Percentiles rank a stretch among this genome's conserved stretches.
Conservation (phyloP, 2,797 vertebrate species). For the Lycodopsis pacificus region DNA sequence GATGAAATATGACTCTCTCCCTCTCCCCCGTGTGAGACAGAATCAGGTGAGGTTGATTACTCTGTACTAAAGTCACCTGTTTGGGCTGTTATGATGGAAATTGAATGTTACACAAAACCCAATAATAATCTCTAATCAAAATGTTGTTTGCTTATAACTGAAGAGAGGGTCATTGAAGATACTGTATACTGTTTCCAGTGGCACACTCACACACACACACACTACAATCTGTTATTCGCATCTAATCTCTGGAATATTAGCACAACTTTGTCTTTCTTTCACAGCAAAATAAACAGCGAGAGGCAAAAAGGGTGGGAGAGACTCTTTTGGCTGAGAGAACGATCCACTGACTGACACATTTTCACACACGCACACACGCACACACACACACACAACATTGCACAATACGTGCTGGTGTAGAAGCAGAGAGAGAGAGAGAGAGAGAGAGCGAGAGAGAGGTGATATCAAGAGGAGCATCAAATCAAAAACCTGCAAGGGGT, state of each 20-base stretch:
- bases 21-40: background rate
- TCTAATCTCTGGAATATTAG: conserved; percentile 10
- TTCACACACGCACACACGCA: conserved; percentile 6
- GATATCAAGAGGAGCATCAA: background rate
- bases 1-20: background rate
- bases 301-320: conserved; percentile 12
- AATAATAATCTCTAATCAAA: background rate
- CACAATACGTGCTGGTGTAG: background rate
- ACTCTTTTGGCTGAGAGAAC: conserved; percentile 1
- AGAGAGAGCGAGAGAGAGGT: no score
- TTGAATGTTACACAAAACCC: conserved; percentile 1
- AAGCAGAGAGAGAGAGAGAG: background rate
- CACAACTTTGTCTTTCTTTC: conserved; percentile 38
- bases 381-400: conserved; percentile 12
- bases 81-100: background rate
- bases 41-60: background rate
- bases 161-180: background rate
- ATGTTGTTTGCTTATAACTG: background rate
- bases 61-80: background rate
- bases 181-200: background rate
- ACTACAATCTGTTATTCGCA: background rate
- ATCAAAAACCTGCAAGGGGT: background rate
- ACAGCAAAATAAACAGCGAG: conserved; percentile 53
- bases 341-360: conserved; percentile 23
- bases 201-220: background rate